Base-by-base conservation (phyloP, 2,797 vertebrate species). In the Gymnodraco acuticeps region DNA sequence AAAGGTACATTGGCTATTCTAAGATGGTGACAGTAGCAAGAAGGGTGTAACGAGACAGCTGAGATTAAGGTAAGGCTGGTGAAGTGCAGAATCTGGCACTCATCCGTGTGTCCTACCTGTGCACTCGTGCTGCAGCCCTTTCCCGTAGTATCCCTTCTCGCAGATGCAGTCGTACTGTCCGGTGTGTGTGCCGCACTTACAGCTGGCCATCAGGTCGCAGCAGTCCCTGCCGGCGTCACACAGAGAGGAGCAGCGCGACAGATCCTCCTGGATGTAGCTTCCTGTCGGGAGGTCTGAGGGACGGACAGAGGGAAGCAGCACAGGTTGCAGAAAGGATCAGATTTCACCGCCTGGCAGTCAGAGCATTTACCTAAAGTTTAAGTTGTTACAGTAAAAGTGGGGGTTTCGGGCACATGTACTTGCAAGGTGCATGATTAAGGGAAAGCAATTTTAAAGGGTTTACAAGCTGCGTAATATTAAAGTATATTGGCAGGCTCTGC, bases 131-230 rank as follows among this genome's bases (percentile, higher is more conserved):
- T 96, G 96, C 1, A 99, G 95, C 3, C 98, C 98, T 87, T 98
- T 98, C 42, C 98, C 98, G 0, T 98, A 98, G 89, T 99, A 95
- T 10, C 98, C 98, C 90, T 96, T 97, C 82, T 99, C 97, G 68
- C 98, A 99, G 92, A 99, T 94, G 76, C 98, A 99, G 88, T 99
- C 98, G 0, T 98, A 99, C 81, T 99, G 98, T 33, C 98, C 98
- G 0, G 97, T 98, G 93, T 98, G 97, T 2, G 97, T 97, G 48
- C 98, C 98, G 1, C 98, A 99, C 84, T 97, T 97, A 74, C 98
- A 99, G 94, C 98, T 99, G 63, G 98, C 98, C 98, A 99, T 98
- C 80, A 94, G 77, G 90, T 99, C 98, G 17, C 98, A 99, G 92
- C 98, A 99, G 77, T 98, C 96, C 76, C 79, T 93, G 1, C 94